Evolutionary conservation across 1,140 invertebrate species (phyloP).

Genomic region (Himalopsyche phryganea): DNA sequence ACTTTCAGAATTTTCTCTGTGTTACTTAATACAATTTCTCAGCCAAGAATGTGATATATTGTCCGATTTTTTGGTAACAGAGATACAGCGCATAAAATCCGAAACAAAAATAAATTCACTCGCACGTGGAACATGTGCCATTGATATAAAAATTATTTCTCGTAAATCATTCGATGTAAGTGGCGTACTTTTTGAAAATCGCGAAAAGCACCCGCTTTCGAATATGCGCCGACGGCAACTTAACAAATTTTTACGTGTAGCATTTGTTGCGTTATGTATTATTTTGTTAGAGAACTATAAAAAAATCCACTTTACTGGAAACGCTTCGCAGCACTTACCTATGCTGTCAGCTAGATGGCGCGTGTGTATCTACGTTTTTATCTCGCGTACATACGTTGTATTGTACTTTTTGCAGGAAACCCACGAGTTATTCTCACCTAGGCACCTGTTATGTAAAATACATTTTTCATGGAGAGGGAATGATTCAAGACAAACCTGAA

Average conservation of each 20-base stretch:
- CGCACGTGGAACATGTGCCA: no score
- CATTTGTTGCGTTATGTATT: not conserved
- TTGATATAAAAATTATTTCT: no score
- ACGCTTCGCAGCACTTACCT: constrained; percentile 3
- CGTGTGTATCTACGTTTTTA: constrained; percentile 27
- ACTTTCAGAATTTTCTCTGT: no score
- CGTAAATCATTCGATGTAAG: no score
- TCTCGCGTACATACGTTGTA: not conserved
- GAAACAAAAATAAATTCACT: no score
- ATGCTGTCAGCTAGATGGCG: not conserved
- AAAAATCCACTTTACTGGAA: constrained; percentile 12
- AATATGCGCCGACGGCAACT: not conserved
- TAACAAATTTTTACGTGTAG: not conserved
- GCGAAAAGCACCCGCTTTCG: no score
- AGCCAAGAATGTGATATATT: no score
- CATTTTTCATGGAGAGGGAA: constrained; percentile 17
- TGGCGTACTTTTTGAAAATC: no score
- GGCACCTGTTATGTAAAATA: constrained; percentile 29
- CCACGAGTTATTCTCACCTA: constrained; percentile 26
- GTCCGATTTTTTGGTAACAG: no score
- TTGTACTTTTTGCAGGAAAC: constrained; percentile 4
- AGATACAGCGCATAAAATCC: no score
- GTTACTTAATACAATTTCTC: no score
- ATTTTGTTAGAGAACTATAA: constrained; percentile 10
- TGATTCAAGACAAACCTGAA: constrained; percentile 25